Evolutionary conservation across 2,797 vertebrate genomes (phyloP).

Genomic region (Crocidura indochinensis): DNA sequence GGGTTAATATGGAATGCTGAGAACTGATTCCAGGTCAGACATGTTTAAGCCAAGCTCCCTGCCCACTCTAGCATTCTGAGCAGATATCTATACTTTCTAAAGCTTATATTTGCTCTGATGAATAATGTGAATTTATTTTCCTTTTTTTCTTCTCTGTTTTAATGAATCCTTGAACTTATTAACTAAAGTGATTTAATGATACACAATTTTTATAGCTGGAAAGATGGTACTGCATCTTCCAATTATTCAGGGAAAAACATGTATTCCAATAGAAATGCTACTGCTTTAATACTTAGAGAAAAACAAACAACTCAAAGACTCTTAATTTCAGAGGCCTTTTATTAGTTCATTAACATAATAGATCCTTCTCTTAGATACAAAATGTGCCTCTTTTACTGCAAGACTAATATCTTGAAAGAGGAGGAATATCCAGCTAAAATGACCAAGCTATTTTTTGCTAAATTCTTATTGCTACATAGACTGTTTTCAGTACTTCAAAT

Average conservation of each 20-base stretch:
- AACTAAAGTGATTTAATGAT: background rate
- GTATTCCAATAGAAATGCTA: background rate
- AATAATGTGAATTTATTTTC: slow-evolving; percentile 2
- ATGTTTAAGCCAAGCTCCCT: too few species aligned
- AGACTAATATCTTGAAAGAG: slow-evolving; percentile 44
- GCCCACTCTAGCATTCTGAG: background rate
- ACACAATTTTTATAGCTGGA: background rate
- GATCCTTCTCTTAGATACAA: background rate
- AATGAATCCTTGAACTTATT: slow-evolving; percentile 28
- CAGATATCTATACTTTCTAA: background rate
- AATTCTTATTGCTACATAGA: slow-evolving; percentile 5
- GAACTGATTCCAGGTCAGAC: too few species aligned
- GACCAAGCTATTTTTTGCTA: background rate
- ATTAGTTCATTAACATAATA: slow-evolving; percentile 41
- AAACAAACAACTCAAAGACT: background rate
- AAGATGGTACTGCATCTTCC: background rate
- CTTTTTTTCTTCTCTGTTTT: slow-evolving; percentile 45
- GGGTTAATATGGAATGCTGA: too few species aligned
- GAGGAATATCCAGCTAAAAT: slow-evolving; percentile 5
- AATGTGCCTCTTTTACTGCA: slow-evolving; percentile 30
- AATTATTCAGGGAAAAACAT: background rate
- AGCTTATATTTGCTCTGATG: background rate
- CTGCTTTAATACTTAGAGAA: background rate
- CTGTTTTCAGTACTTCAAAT: background rate
- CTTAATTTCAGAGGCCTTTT: slow-evolving; percentile 35